A percentile compares a stretch with the other conserved stretches of the same genome.
Evolutionary conservation across 2,797 vertebrate genomes (phyloP).

Genomic region (Anomalospiza imberbis): DNA sequence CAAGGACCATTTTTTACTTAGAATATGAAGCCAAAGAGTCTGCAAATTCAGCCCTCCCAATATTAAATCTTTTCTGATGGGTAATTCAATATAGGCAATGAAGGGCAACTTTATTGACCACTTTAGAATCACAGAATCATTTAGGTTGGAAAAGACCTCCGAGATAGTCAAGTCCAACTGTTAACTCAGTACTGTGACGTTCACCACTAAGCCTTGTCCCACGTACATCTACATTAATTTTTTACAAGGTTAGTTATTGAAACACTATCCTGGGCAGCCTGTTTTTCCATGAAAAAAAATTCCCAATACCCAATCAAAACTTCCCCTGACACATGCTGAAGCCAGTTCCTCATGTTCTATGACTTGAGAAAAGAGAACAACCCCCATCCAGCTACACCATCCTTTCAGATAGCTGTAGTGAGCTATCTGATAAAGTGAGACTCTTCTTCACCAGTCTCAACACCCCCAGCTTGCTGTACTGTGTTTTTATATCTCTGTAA

Average conservation of each 20-base stretch:
- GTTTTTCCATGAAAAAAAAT: neutral
- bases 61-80: neutral
- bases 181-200: neutral
- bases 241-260: neutral
- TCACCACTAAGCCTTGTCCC: neutral
- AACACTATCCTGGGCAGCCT: neutral
- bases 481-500: no score
- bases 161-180: neutral
- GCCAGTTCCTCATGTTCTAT: neutral
- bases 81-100: neutral
- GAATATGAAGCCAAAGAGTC: neutral
- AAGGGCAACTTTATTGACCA: neutral
- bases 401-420: neutral
- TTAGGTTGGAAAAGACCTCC: neutral
- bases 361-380: neutral
- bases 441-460: neutral
- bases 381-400: rapidly evolving
- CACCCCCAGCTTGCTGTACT: rapidly evolving
- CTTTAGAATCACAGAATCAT: neutral
- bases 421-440: neutral
- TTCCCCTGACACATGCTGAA: neutral
- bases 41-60: neutral
- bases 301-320: neutral
- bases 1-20: neutral
- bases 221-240: neutral